These are phyloP conservation scores for Oophaga pumilio DNA, from an alignment of 2,113 vertebrate genomes.

Conservation along the genomic window DNA sequence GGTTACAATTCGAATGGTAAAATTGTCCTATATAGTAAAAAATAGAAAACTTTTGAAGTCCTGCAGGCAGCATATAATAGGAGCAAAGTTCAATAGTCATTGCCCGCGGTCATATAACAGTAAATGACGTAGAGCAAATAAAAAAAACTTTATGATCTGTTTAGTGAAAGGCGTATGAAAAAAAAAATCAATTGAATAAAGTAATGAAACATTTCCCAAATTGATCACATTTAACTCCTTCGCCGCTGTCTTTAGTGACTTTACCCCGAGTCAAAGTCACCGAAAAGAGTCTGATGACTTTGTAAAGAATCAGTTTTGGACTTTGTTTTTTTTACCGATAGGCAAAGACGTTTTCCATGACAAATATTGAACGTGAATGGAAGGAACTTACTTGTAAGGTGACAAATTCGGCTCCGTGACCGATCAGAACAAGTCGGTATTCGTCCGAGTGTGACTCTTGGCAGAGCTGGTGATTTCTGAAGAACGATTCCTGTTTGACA, in stretches of 20 bases:
- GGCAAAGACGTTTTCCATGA: too few relatives aligned
- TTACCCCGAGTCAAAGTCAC: background rate
- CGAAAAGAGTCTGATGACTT: background rate
- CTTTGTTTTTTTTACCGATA: too few relatives aligned
- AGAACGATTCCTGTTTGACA: background rate
- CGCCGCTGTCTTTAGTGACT: background rate
- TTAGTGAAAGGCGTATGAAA: too few relatives aligned
- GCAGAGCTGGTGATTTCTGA: background rate
- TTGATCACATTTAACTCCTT: background rate
- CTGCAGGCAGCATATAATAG: background rate
- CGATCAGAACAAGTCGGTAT: background rate
- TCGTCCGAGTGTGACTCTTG: too few relatives aligned
- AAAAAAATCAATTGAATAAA: too few relatives aligned
- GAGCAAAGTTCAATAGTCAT: background rate
- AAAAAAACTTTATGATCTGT: conserved; percentile 1
- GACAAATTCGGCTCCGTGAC: background rate
- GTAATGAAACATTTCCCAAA: too few relatives aligned
- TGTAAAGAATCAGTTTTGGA: background rate
- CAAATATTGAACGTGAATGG: background rate
- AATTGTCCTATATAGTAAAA: background rate
- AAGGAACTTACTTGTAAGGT: background rate
- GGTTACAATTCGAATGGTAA: background rate
- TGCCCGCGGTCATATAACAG: background rate
- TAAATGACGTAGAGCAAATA: background rate
- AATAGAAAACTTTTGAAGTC: too few relatives aligned